Base-by-base conservation (phyloP, 2,113 vertebrate species). In the Pachycephala philippinensis region DNA sequence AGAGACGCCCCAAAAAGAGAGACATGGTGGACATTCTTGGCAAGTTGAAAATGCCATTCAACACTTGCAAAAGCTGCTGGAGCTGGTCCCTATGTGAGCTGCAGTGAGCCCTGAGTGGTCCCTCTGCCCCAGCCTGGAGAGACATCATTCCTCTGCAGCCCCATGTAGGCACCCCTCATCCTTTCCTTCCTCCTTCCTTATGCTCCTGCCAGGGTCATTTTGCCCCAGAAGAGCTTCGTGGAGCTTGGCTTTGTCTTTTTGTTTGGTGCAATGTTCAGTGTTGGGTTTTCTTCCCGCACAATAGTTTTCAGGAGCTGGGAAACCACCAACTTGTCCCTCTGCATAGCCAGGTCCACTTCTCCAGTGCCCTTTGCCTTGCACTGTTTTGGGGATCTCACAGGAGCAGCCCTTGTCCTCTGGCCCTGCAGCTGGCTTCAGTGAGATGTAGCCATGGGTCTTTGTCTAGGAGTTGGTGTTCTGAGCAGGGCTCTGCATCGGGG, bases 141-240 rank as follows among this genome's bases (percentile, higher is more conserved):
- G 22, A 27, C 40, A 6, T 14, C 0, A 0, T 47, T 79, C 56
- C 14, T 66, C 33, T 0, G 0, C 21, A 84, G 35, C 14, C 14
- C n/a, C 10, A 4, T 9, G 13, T 13, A 35, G 35, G 12, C 7
- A 13, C 20, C 21, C 47, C 23, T 54, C 3, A 1, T 84, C 40
- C 87, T 84, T 47, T 33, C 30, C 12, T 35, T 82, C 19, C 33
- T 75, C 47, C 71, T 76, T 57, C 14, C 9, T 76, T 33, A 27
- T 20, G 15, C 49, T 65, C 28, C 53, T 83, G n/a, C 17, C 11
- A 44, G 37, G 24, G 19, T 71, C 2, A 24, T 59, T 91, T 89
- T 89, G 60, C 24, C n/a, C 35, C 16, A 31, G 56, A 85, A 85
- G 16, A 47, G 23, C 57, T 78, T 90, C 4, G 35, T 45, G 39